Evolutionary conservation across 2,888 invertebrate genomes (phyloP), one percentile per base, ranked within the genome.

Genomic region (Dorcus parallelipipedus): DNA sequence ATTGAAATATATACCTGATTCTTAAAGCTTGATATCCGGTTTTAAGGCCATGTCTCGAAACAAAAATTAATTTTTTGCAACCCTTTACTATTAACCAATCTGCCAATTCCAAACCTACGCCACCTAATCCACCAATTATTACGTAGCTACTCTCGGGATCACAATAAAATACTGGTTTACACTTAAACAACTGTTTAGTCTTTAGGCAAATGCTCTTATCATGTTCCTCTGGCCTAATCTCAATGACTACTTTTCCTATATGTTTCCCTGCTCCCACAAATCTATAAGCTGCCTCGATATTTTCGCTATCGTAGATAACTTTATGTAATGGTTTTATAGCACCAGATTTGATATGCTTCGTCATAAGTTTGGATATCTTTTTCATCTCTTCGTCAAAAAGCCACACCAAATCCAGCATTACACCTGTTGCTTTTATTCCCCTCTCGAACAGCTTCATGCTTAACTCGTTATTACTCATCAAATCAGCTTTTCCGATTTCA

Each of bases 71-170:
- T 64, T 90, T 88, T 66, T 81, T 84, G 0, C 90, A 94, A 0
- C 95, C 95, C 61, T 95, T 83, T 52, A 90, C 76, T 51, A 94
- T 84, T 69, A 97, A 79, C 93, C 93, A 95, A 69, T 93, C 90
- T 0, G 89, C 87, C 50, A 96, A 76, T 75, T 97, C 96, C 50
- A 97, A 80, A 4, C 96, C 96, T 72, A 97, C 93, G 0, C 96
- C 96, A 45, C 97, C 97, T 0, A 97, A 81, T 48, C 96, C 95
- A 9, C 91, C 91, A 1, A 87, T 81, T 3, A 91, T 82, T 0
- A 91, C 70, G 20, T 53, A 51, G 1, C 50, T 50, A 23, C 26
- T 41, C 9, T 51, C 42, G 6, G 52, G 52, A 26, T 56, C 42
- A n/a, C 55, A 52, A 42, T 52, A 49, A 39, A 55, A 69, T 63